These are phyloP conservation scores for Yponomeuta cagnagella DNA, from an alignment of 2,888 invertebrate genomes.

Conservation along the genomic window DNA sequence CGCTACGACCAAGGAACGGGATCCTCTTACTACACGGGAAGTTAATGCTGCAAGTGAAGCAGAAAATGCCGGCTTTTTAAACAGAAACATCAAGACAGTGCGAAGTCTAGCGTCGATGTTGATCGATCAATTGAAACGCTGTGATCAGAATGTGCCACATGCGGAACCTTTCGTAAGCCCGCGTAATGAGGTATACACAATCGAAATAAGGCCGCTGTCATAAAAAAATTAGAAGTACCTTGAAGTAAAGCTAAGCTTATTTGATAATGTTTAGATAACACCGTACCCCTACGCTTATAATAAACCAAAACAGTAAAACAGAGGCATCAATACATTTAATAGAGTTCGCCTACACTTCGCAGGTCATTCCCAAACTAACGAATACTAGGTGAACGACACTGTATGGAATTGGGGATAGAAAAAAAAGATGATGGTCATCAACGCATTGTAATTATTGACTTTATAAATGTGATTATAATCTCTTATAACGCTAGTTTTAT, in stretches of 20 bases:
- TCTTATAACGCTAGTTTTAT: not conserved
- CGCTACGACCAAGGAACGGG: slow-evolving; percentile 28
- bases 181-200: not conserved
- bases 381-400: too few relatives aligned
- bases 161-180: not conserved
- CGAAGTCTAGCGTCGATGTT: not conserved
- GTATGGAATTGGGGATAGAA: not conserved
- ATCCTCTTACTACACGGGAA: not conserved
- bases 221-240: not conserved
- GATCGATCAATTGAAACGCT: not conserved
- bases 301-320: too few relatives aligned
- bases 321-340: too few relatives aligned
- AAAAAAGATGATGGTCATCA: not conserved
- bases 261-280: not conserved
- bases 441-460: not conserved
- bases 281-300: too few relatives aligned
- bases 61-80: not conserved
- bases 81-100: not conserved
- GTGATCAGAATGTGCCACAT: not conserved
- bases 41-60: not conserved
- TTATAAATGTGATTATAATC: not conserved
- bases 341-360: too few relatives aligned
- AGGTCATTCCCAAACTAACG: too few relatives aligned
- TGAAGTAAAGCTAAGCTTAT: not conserved
- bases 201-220: not conserved